phyloP scores from a whole-genome alignment of 2,888 invertebrate species.

The Conus canariensis region DNA sequence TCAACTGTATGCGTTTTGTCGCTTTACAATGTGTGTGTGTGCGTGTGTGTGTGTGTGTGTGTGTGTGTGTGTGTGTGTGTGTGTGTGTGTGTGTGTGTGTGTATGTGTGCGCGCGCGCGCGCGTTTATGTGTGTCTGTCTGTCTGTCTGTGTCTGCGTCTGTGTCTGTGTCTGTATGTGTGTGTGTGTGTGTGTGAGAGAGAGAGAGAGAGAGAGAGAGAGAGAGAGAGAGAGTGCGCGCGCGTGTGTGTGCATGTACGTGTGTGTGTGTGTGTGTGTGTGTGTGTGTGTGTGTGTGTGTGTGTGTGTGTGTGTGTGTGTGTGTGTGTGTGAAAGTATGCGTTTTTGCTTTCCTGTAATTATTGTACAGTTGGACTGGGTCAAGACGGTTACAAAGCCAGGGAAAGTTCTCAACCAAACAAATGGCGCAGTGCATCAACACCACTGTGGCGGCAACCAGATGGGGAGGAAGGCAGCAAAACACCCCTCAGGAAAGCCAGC shows the following conservation, averaged over 20 bases:
- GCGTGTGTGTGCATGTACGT: constrained; percentile 1
- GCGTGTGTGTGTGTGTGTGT: too few relatives aligned
- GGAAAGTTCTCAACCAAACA: too few relatives aligned
- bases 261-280: constrained; percentile 26
- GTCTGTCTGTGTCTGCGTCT: neutral
- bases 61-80: neutral
- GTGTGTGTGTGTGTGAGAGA: neutral
- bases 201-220: neutral
- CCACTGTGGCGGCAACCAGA: too few relatives aligned
- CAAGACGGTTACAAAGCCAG: too few relatives aligned
- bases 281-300: constrained; percentile 29
- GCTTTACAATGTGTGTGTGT: too few relatives aligned
- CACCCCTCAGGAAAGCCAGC: too few relatives aligned
- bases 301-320: constrained; percentile 27
- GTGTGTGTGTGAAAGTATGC: neutral
- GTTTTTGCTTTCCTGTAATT: neutral
- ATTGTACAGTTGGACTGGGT: too few relatives aligned
- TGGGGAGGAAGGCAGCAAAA: too few relatives aligned
- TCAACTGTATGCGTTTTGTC: too few relatives aligned
- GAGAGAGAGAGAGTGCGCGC: neutral
- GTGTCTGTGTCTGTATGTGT: neutral
- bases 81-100: neutral
- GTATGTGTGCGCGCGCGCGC: neutral
- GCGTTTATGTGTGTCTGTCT: neutral
- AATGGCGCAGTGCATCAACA: too few relatives aligned